Evolutionary conservation across 2,888 invertebrate genomes (phyloP), one percentile per base, ranked within the genome.

Genomic region (Holacanthella duospinosa): DNA sequence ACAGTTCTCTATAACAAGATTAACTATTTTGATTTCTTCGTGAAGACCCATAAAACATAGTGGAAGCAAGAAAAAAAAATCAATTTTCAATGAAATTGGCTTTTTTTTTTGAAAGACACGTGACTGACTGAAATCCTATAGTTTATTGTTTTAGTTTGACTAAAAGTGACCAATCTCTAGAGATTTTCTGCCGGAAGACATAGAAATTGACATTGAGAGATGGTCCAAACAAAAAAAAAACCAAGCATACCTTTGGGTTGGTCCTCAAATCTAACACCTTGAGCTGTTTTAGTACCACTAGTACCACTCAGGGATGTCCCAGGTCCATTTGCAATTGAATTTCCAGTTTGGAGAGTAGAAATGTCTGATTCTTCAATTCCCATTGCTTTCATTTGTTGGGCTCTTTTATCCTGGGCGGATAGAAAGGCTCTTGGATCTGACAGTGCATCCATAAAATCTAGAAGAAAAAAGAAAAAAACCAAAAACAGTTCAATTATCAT

Each of bases 351-450:
- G 44, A 68, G 21, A 36, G 77, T 78, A 71, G 78, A 79, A 63
- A 79, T 80, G 68, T 83, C 83, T 53, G 81, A 80, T 75, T 89
- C 88, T 77, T 93, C 93, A 71, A 95, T 95, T 65, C 95, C 96
- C 84, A 96, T 86, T 54, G 91, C 91, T 75, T 92, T 89, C 88
- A 96, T 91, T 95, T 95, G 94, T 75, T 90, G 87, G 61, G 88
- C 88, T 66, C 95, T 86, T 77, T 93, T 93, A 76, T 96, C 94
- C 74, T 90, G 80, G 78, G 93, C 91, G 74, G 91, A 93, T 79
- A 94, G 93, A 79, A 94, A 95, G 78, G 94, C 94, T 72, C 96
- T 94, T 0, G 96, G 96, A 81, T 97, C 96, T 25, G 93, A 93
- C 69, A 96, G 78, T n/a, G 96, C 96, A 76, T 91, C 95, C 89